Percentiles rank a stretch among this genome's conserved stretches.
These are phyloP conservation scores for Protophormia terraenovae DNA, from an alignment of 2,888 invertebrate genomes.

Conservation along the genomic window DNA sequence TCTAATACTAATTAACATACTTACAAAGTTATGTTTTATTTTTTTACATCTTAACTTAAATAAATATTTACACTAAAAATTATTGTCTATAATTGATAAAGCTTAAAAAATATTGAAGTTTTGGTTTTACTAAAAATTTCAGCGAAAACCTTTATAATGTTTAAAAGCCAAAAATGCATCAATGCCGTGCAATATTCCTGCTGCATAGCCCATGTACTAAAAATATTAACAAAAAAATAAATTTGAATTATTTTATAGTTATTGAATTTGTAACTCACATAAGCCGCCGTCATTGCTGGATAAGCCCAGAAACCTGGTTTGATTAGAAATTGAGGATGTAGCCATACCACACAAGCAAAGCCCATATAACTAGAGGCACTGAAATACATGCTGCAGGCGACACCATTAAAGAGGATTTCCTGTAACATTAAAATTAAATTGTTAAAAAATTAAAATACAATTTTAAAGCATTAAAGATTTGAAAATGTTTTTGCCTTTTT, in stretches of 20 bases:
- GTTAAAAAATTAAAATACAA: neutral
- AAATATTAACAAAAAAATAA: constrained; percentile 44
- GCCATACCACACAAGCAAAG: constrained; percentile 88
- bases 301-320: constrained; percentile 90
- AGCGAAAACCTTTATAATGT: constrained; percentile 85
- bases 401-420: constrained; percentile 90
- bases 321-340: constrained; percentile 88
- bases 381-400: constrained; percentile 89
- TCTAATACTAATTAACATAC: neutral
- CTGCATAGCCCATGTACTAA: constrained; percentile 90
- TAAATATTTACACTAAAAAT: constrained; percentile 25
- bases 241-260: too few relatives aligned
- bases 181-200: constrained; percentile 88
- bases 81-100: constrained; percentile 18
- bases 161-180: constrained; percentile 90
- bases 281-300: constrained; percentile 94
- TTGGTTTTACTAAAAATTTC: constrained; percentile 44
- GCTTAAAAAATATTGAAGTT: neutral
- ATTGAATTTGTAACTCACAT: too few relatives aligned
- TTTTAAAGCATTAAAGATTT: neutral
- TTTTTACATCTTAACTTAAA: neutral
- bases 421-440: constrained; percentile 78
- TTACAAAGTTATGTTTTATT: neutral
- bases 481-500: too few relatives aligned
- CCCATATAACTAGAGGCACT: constrained; percentile 91